phyloP scores from a whole-genome alignment of 2,797 vertebrate species.

The Myiotriccus ornatus region DNA sequence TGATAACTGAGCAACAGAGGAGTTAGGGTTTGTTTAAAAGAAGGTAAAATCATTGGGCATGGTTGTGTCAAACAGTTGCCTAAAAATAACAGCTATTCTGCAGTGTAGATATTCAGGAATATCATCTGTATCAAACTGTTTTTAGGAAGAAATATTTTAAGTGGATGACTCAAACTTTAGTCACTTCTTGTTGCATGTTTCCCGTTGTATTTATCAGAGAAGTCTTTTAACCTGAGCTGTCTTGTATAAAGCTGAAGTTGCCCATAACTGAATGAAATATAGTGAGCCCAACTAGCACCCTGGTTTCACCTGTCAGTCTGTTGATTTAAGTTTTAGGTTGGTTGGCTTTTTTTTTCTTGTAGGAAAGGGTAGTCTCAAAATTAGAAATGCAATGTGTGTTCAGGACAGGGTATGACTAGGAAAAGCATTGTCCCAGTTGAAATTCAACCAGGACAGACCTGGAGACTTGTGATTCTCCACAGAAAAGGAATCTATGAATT shows the following conservation, averaged over 20 bases:
- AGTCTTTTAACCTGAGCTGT: not conserved
- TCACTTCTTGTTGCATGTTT: not conserved
- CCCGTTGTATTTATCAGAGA: not conserved
- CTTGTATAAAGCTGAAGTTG: not conserved
- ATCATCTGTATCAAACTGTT: not conserved
- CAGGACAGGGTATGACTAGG: not conserved
- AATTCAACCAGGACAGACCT: not conserved
- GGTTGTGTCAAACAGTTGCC: not conserved
- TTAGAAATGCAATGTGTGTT: not conserved
- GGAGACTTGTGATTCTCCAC: not conserved
- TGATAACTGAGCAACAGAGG: not conserved
- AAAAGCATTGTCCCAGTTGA: not conserved
- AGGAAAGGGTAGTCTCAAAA: not conserved
- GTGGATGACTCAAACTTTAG: not conserved
- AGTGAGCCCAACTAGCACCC: not conserved
- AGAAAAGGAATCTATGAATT: not conserved
- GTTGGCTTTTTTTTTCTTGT: not conserved
- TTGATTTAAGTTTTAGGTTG: not conserved
- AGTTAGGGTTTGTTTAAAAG: not conserved
- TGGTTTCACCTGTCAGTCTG: not conserved
- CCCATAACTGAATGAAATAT: not conserved
- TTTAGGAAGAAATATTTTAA: not conserved
- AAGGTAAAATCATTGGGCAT: not conserved
- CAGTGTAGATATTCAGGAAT: not conserved
- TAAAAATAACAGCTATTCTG: not conserved